Conservation (phyloP, 2,888 invertebrate genomes). For the Hymenopus coronatus region DNA sequence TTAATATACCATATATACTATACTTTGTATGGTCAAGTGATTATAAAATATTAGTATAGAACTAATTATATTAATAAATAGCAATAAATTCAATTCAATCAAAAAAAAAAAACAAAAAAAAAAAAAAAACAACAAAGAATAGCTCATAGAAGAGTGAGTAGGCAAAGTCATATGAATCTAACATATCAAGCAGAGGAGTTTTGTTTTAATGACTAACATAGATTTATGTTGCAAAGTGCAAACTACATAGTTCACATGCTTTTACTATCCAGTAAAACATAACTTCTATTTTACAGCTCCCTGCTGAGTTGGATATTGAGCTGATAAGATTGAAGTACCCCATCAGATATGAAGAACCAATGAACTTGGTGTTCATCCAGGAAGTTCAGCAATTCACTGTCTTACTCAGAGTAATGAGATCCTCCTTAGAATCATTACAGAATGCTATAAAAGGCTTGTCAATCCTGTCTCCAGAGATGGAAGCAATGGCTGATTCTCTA, state of each 20-base stretch:
- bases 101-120: too few species aligned
- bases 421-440: background rate
- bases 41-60: too few species aligned
- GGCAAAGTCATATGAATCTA: too few species aligned
- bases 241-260: background rate
- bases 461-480: background rate
- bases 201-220: too few species aligned
- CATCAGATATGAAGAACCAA: background rate
- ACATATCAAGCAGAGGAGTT: too few species aligned
- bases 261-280: background rate
- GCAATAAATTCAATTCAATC: too few species aligned
- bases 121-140: too few species aligned
- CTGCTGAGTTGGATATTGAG: background rate
- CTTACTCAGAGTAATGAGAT: background rate
- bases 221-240: background rate
- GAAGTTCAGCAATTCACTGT: background rate
- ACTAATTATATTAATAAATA: too few species aligned
- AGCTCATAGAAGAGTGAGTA: too few species aligned
- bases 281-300: background rate
- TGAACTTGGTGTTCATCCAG: background rate
- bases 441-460: background rate
- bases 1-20: too few species aligned
- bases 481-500: background rate
- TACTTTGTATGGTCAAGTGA: too few species aligned
- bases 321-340: background rate